Base-by-base conservation (phyloP, 2,888 invertebrate genomes). In the Melipona bicolor region DNA sequence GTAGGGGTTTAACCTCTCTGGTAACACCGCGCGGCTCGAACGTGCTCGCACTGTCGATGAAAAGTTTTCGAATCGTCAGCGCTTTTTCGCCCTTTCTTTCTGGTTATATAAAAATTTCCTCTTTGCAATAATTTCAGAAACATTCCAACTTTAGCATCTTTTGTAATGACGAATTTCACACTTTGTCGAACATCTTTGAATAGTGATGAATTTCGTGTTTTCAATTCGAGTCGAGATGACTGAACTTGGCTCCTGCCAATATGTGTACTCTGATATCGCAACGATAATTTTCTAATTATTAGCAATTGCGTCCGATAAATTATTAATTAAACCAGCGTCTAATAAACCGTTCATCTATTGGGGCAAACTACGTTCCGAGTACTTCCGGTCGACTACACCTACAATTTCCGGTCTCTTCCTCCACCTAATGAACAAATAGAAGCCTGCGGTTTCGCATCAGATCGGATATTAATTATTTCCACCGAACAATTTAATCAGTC, bases 371-470 rank as follows among this genome's bases (percentile, higher is more conserved):
- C 21, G 21, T 52, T 21, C 21, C 21, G 21, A 52, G 52, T 52
- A 21, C 56, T 13, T 21, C 56, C 9, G 11, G 43, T 43, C 43
- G 9, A 43, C 43, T 56, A 13, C 3, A 11, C 11, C 56, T 6
- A 24, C 59, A 68, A 76, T 76, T 61, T 76, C 76, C 76, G n/a
- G 59, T 3, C 32, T 24, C 2, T 36, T 49, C 49, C 61, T 68
- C 50, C 5, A 27, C 4, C 19, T 68, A 61, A 69, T 62, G 32
- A 5, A 2, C 32, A 21, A 17, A 76, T 69, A 50, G 61, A 76
- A 50, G n/a, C 49, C 50, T 61, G 76, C 24, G 76, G 69, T 69
- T 24, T 49, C 21, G 11, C 17, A 43, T 43, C 43, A 11, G 43
- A 9, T 52, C 49, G 61, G 68, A 76, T 68, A 69, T 76, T 68